Evolutionary conservation across 2,888 invertebrate genomes (phyloP).

Genomic region (Blera fallax): DNA sequence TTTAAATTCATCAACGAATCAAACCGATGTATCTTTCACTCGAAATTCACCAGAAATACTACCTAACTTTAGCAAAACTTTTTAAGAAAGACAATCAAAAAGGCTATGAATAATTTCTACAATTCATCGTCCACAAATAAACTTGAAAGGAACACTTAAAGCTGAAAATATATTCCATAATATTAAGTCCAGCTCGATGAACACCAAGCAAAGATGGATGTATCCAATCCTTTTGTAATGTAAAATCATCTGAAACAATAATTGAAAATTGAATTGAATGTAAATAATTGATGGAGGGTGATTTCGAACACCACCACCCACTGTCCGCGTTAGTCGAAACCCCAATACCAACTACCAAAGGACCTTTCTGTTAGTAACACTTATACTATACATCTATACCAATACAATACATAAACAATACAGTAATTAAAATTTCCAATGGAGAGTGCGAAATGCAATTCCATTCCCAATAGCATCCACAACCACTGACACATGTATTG

Average conservation of each 20-base stretch:
- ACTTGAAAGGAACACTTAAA: neutral
- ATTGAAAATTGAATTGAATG: slow-evolving; percentile 53
- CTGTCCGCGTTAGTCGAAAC: slow-evolving; percentile 19
- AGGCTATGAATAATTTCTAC: neutral
- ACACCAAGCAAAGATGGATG: neutral
- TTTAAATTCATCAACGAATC: too few relatives aligned
- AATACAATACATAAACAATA: slow-evolving; percentile 51
- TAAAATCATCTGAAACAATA: slow-evolving; percentile 47
- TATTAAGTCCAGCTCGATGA: neutral
- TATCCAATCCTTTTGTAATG: slow-evolving; percentile 20
- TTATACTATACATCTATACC: slow-evolving; percentile 12
- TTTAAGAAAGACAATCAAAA: neutral
- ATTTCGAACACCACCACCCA: neutral
- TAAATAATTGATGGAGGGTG: slow-evolving; percentile 41
- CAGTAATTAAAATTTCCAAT: slow-evolving; percentile 44
- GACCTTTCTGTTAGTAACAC: slow-evolving; percentile 44
- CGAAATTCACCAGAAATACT: too few relatives aligned
- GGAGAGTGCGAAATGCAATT: slow-evolving; percentile 40
- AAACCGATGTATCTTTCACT: too few relatives aligned
- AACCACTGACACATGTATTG: neutral
- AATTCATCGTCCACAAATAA: neutral
- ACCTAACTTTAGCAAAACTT: neutral
- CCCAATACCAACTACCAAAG: neutral
- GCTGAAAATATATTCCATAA: neutral
- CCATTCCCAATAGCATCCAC: slow-evolving; percentile 5